Percentiles rank a stretch among this genome's conserved stretches.
These are phyloP conservation scores for Spea bombifrons DNA, from an alignment of 2,113 vertebrate genomes.

Conservation along the genomic window DNA sequence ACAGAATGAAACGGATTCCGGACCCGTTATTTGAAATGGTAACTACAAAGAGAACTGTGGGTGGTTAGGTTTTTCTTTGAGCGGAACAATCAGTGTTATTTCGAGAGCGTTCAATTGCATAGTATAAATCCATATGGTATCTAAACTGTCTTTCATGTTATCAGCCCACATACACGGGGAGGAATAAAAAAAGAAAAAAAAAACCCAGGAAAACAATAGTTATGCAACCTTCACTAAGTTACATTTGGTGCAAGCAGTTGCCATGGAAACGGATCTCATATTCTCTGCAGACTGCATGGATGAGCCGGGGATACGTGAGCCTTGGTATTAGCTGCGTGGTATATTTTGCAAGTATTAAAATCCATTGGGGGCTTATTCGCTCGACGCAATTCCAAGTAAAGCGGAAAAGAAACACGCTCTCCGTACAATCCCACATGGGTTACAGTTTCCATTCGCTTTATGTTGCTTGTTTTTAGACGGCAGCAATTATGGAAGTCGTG, in stretches of 20 bases:
- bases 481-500: too few species aligned
- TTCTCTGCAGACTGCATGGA: conserved; percentile 23
- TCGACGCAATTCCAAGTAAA: too few species aligned
- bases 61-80: conserved; percentile 2
- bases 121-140: conserved; percentile 33
- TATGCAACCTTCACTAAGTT: conserved; percentile 49
- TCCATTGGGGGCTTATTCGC: conserved; percentile 18
- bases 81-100: conserved; percentile 23
- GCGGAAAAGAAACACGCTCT: too few species aligned
- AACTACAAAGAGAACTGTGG: not conserved
- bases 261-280: conserved; percentile 58
- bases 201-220: conserved; percentile 41
- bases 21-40: not conserved
- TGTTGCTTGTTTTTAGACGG: too few species aligned
- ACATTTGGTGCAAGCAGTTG: conserved; percentile 54
- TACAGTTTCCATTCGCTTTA: too few species aligned
- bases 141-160: conserved; percentile 8
- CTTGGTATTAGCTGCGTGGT: conserved; percentile 12
- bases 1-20: not conserved
- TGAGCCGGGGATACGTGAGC: conserved; percentile 48
- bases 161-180: not conserved
- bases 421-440: too few species aligned
- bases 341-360: conserved; percentile 7
- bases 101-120: conserved; percentile 19
- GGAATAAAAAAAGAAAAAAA: not conserved